Evolutionary conservation across 2,113 vertebrate genomes (phyloP), one percentile per base, ranked within the genome.

Genomic region (Toxotes jaculatrix): DNA sequence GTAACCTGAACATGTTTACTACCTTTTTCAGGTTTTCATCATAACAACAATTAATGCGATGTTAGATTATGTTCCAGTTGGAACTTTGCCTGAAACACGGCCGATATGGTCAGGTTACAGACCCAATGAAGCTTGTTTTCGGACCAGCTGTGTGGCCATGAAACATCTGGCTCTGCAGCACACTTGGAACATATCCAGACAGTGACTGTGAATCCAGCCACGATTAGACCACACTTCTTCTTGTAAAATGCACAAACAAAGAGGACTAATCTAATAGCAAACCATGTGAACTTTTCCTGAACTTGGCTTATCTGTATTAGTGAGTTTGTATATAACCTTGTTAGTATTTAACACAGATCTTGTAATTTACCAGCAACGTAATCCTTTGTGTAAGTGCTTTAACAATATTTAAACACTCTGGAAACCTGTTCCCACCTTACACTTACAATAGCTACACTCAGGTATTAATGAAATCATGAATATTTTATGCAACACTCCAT

Each of bases 81-180:
- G 47, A 55, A 0, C 23, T 40, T 8, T 45, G 61, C 53, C 57
- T n/a, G 13, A 38, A 78, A 45, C 40, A 19, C 70, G 68, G 38
- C 62, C 10, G 49, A 16, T 31, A 32, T 31, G 66, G 42, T 56
- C 51, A 17, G 67, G 16, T 60, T 55, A 77, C 34, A n/a, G 51
- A 73, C 8, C 17, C 59, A 36, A 32, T 57, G 17, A 53, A 53
- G 80, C 66, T 57, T 56, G 70, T 79, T 79, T 82, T 62, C 6
- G 3, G 62, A 53, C 7, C 62, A 79, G 75, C 67, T 90, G 83
- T 80, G 74, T 16, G 67, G 31, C 62, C 63, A 3, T n/a, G 51
- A 63, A 79, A 89, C 91, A 91, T 91, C 88, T 92, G 89, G 75
- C 62, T 76, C 7, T 77, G 64, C 56, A 56, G 62, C 63, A 71